Evolutionary conservation across 2,797 vertebrate species (phyloP).

Genomic region (Gambelia wislizenii): DNA sequence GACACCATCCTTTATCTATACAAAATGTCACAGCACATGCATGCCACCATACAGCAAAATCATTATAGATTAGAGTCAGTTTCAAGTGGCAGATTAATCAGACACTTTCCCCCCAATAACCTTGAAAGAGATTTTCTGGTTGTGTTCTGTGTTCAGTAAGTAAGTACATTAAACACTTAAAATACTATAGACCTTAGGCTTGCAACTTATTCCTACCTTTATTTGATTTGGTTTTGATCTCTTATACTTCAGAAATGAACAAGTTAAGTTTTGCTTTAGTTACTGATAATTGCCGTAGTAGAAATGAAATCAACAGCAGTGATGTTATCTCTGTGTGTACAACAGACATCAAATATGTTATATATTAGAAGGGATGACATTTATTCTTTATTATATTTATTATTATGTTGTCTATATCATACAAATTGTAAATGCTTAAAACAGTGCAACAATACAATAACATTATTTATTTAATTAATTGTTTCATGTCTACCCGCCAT

Average conservation of each 20-base stretch:
- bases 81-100: slow-evolving; percentile 15
- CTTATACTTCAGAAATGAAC: background rate
- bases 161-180: background rate
- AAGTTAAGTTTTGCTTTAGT: background rate
- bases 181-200: background rate
- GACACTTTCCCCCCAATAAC: background rate
- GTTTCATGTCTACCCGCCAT: too few relatives aligned
- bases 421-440: background rate
- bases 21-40: slow-evolving; percentile 24
- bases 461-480: too few relatives aligned
- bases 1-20: slow-evolving; percentile 19
- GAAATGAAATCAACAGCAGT: slow-evolving; percentile 9
- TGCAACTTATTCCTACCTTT: background rate
- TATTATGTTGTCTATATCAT: background rate
- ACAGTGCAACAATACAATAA: background rate
- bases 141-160: background rate
- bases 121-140: background rate
- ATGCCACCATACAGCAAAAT: slow-evolving; percentile 32
- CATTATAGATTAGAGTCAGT: slow-evolving; percentile 20
- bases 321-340: background rate
- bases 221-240: background rate
- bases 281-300: slow-evolving; percentile 5
- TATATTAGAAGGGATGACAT: slow-evolving; percentile 16
- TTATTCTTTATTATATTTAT: background rate
- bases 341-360: background rate